Conservation (phyloP, 1,140 invertebrate species). For the Pogonognathellus flavescens region DNA sequence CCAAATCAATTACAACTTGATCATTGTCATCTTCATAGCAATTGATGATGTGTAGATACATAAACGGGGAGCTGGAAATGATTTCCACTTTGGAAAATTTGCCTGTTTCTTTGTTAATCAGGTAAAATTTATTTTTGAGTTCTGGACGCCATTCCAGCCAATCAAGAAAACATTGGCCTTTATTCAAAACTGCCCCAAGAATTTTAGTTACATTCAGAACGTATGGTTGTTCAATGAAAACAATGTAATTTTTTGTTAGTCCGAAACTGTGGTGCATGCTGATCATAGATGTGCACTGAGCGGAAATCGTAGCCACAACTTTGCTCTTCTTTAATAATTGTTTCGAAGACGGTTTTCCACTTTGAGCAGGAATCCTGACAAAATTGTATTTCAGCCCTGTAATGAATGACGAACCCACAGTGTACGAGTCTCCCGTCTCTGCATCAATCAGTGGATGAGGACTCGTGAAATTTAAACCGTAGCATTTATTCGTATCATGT, state of each 20-base stretch:
- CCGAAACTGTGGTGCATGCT: constrained; percentile 62
- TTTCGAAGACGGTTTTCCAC: constrained; percentile 14
- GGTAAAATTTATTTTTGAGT: constrained; percentile 57
- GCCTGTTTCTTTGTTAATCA: constrained; percentile 61
- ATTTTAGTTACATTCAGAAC: constrained; percentile 58
- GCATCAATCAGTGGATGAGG: constrained; percentile 57
- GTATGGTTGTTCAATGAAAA: constrained; percentile 63
- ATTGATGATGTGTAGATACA: constrained; percentile 62
- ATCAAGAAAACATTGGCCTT: constrained; percentile 56
- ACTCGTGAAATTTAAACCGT: constrained; percentile 57
- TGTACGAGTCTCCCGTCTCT: constrained; percentile 54
- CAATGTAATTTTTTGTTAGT: constrained; percentile 60
- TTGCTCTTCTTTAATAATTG: constrained; percentile 52
- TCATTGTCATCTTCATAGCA: constrained; percentile 67
- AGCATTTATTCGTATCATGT: constrained; percentile 61
- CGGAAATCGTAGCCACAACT: constrained; percentile 48
- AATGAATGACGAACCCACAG: constrained; percentile 57
- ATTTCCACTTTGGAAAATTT: constrained; percentile 60
- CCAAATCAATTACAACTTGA: constrained; percentile 54
- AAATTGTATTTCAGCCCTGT: constrained; percentile 62
- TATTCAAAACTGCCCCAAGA: constrained; percentile 40
- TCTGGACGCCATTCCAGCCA: constrained; percentile 62
- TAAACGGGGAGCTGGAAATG: constrained; percentile 47
- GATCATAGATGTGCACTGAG: constrained; percentile 43
- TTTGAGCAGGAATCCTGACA: constrained; percentile 57